A percentile compares a stretch with the other conserved stretches of the same genome.
These are phyloP conservation scores for Scaptomyza reducta DNA, from an alignment of 2,888 invertebrate genomes.

Conservation along the genomic window DNA sequence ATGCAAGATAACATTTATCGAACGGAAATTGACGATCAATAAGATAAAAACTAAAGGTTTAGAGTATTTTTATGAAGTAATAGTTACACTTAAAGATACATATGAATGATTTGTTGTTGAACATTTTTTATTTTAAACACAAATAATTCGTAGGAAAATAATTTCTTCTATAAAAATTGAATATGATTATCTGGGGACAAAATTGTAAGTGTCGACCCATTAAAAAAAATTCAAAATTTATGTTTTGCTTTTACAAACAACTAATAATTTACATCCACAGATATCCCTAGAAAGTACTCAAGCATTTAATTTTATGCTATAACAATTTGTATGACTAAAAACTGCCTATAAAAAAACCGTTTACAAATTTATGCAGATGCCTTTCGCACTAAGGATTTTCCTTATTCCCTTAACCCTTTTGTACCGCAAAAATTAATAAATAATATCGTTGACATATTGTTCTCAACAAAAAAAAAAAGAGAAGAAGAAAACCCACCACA, in stretches of 20 bases:
- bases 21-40: background rate
- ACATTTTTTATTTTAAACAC: too few species aligned
- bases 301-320: constrained; percentile 5
- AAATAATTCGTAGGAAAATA: too few species aligned
- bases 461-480: background rate
- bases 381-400: background rate
- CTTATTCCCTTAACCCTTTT: background rate
- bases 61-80: too few species aligned
- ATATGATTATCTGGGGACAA: too few species aligned
- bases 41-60: background rate
- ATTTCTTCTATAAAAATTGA: too few species aligned
- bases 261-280: background rate
- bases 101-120: too few species aligned
- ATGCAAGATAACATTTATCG: background rate
- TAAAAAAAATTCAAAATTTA: background rate
- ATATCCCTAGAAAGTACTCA: background rate
- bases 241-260: background rate
- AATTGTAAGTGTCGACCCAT: background rate
- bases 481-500: constrained; percentile 25
- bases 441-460: background rate
- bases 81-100: background rate
- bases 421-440: background rate
- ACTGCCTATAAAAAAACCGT: background rate
- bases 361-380: constrained; percentile 40
- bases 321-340: constrained; percentile 5